Base-by-base conservation (phyloP, 2,113 vertebrate genomes). In the Hemiprocne comata region DNA sequence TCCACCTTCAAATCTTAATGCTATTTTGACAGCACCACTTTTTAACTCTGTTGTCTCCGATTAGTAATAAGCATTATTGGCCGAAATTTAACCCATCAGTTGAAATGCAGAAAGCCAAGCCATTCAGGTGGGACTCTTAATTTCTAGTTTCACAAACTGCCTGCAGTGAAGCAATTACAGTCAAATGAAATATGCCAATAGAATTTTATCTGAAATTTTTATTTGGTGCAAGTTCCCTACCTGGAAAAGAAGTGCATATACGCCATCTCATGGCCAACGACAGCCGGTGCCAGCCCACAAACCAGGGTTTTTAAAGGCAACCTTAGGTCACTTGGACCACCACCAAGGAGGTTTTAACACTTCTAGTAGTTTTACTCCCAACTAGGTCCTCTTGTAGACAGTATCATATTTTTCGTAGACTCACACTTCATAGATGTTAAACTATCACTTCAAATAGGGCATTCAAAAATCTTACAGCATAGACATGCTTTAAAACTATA, bases 341-440 rank as follows among this genome's bases (percentile, higher is more conserved):
- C 19, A 0, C 23, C 28, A 9, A 10, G 1, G 2, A 5, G 38
- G 9, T 1, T 3, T 7, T 1, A 17, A 17, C 16, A 4, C 38
- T 3, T 6, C 31, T 7, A 13, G 11, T 3, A 8, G 66, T n/a
- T 11, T 10, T 0, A 67, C 3, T 26, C 48, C 21, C 2, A 7
- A 10, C n/a, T 1, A 21, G 25, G 44, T 13, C 10, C 40, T 7
- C 34, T 48, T 2, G 31, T 7, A 12, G 5, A 1, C 29, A 55
- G 7, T 3, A 1, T 1, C 46, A 0, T 3, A 10, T 4, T 57
- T 8, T 25, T 4, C 53, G 4, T 0, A 42, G 66, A 1, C 24
- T 11, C n/a, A 2, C 33, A 2, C 12, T 14, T 9, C 18, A 48
- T 2, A 51, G 5, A 48, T 2, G 64, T 0, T 7, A 50, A 25